A percentile compares a stretch with the other conserved stretches of the same genome.
Evolutionary conservation across 2,113 vertebrate species (phyloP).

Genomic region (Bujurquina vittata): DNA sequence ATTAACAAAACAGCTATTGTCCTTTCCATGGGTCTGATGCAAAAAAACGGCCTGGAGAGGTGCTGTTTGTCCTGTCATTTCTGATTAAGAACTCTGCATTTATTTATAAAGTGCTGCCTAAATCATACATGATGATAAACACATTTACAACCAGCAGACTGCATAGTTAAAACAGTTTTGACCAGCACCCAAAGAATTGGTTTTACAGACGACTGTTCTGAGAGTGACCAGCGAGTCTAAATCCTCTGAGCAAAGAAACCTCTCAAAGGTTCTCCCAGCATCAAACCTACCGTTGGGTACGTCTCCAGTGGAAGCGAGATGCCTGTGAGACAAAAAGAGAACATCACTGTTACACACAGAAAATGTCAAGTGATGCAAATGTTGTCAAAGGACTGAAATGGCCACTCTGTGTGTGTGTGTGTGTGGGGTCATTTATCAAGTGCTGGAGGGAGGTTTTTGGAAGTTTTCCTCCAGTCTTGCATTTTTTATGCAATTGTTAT

Average conservation of each 20-base stretch:
- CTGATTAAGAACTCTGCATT: neutral
- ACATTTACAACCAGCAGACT: neutral
- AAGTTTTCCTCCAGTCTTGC: neutral
- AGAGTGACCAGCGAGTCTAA: neutral
- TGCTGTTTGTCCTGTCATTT: neutral
- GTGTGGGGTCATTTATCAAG: neutral
- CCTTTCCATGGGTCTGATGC: conserved; percentile 5
- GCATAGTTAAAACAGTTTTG: neutral
- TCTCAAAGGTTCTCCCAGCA: neutral
- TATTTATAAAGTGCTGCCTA: neutral
- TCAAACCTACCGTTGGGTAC: conserved; percentile 72
- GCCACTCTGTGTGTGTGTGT: neutral
- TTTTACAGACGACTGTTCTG: neutral
- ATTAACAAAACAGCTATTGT: conserved; percentile 22
- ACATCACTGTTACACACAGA: neutral
- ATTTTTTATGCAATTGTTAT: neutral
- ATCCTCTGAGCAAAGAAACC: neutral
- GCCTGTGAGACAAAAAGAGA: conserved; percentile 59
- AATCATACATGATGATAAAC: neutral
- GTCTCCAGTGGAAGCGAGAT: conserved; percentile 73
- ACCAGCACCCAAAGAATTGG: neutral
- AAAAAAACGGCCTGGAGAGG: neutral
- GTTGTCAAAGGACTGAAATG: neutral
- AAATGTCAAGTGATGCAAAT: conserved; percentile 5
- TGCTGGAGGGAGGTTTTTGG: neutral